Evolutionary conservation across 1,140 invertebrate species (phyloP).

Genomic region (Dolichoris vasculosae): DNA sequence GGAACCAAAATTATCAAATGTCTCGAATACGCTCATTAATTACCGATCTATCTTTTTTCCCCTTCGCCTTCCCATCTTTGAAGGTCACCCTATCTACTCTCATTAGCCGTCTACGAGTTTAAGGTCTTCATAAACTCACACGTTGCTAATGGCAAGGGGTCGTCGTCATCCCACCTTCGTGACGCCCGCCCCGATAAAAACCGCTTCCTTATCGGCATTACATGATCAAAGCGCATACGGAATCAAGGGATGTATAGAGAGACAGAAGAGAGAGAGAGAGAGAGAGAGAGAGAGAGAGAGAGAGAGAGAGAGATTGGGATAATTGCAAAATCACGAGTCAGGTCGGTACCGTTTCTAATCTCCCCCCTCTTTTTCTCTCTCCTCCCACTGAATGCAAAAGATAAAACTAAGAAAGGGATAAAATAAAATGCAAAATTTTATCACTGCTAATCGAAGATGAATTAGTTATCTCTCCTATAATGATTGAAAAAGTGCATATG

Average conservation of each 20-base stretch:
- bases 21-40: background rate
- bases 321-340: conserved; percentile 42
- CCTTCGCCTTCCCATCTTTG: background rate
- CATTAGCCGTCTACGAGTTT: background rate
- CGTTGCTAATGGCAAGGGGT: background rate
- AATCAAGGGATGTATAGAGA: background rate
- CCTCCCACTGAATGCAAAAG: background rate
- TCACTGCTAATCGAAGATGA: background rate
- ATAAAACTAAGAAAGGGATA: background rate
- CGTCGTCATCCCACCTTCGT: background rate
- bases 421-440: conserved; percentile 35
- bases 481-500: background rate
- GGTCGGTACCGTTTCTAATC: conserved; percentile 46
- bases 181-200: conserved; percentile 2
- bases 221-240: conserved; percentile 22
- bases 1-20: background rate
- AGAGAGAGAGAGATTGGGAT: background rate
- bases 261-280: background rate
- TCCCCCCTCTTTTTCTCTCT: background rate
- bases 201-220: conserved; percentile 4
- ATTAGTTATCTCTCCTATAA: background rate
- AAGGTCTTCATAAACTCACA: conserved; percentile 25
- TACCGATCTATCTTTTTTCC: background rate
- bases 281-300: background rate
- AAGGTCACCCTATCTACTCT: background rate